Evolutionary conservation across 1,140 invertebrate species (phyloP).

Genomic region (Amyelois transitella): DNA sequence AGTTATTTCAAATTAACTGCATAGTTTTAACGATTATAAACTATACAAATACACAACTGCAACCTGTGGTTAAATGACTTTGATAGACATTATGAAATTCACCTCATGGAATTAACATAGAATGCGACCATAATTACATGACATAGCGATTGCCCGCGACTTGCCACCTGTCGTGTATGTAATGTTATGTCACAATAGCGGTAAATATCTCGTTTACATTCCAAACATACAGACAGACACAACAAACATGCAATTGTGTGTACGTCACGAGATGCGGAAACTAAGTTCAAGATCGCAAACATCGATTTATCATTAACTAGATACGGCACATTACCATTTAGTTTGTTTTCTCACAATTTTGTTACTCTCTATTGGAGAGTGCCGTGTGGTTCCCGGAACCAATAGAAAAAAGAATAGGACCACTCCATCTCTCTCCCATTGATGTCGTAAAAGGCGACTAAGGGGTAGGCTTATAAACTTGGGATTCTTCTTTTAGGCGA

Average conservation of each 20-base stretch:
- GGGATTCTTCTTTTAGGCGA: too few species aligned
- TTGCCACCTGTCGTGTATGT: neutral
- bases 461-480: too few species aligned
- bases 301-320: neutral
- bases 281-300: neutral
- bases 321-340: too few species aligned
- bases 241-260: neutral
- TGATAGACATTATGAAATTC: neutral
- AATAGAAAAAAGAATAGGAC: too few species aligned
- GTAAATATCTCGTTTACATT: neutral
- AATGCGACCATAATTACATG: neutral
- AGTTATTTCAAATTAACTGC: too few species aligned
- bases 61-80: neutral
- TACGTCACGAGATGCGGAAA: neutral
- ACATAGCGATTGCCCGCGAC: neutral
- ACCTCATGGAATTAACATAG: neutral
- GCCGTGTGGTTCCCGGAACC: too few species aligned
- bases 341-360: too few species aligned
- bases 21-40: too few species aligned
- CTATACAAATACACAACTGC: too few species aligned
- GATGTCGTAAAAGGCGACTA: too few species aligned
- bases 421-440: too few species aligned
- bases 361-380: too few species aligned
- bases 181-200: neutral
- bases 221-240: neutral